Base-by-base conservation (phyloP, 2,797 vertebrate species). In the Dicrostonyx torquatus region DNA sequence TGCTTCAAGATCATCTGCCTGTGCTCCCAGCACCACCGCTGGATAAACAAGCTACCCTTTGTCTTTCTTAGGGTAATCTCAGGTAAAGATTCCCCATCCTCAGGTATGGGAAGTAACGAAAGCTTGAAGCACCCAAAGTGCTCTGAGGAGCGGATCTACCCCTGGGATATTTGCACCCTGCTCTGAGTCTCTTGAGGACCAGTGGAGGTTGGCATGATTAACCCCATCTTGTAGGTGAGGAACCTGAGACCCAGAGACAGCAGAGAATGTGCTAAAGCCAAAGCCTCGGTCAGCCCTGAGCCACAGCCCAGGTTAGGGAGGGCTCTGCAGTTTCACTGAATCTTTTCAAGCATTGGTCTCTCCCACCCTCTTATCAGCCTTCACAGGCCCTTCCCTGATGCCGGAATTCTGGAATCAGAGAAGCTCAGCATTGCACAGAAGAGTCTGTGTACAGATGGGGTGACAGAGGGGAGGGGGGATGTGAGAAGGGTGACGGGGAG, bases 1-100 rank as follows among this genome's bases (percentile, higher is more conserved):
- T 82, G 93, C 84, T 93, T 95, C 89, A n/a, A 12, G 78, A 53
- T 37, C 95, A 95, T 95, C 90, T 92, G 91, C 94, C 90, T 87
- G 45, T 20, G 53, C 82, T 77, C 76, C 55, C 53, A 91, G 93
- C 37, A 77, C 85, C 60, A 22, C 66, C 85, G 75, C 84, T 40
- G 7, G 34, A 64, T 79, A 70, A 90, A 72, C 50, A 89, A 26
- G 13, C 60, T 87, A 79, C 82, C 86, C 82, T 89, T 50, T 76
- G 37, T 43, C 37, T 20, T 58, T 89, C 76, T 90, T 68, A 50
- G 76, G 80, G 89, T 58, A 79, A 83, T 72, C 55, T 84, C 48
- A 58, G 50, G 55, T 2, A 9, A 34, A 68, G 6, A 68, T 68
- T 34, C 14, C 58, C 66, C 34, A n/a, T n/a, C 31, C 66, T 68